Evolutionary conservation across 2,113 vertebrate genomes (phyloP).

Genomic region (Aspiorhynchus laticeps): DNA sequence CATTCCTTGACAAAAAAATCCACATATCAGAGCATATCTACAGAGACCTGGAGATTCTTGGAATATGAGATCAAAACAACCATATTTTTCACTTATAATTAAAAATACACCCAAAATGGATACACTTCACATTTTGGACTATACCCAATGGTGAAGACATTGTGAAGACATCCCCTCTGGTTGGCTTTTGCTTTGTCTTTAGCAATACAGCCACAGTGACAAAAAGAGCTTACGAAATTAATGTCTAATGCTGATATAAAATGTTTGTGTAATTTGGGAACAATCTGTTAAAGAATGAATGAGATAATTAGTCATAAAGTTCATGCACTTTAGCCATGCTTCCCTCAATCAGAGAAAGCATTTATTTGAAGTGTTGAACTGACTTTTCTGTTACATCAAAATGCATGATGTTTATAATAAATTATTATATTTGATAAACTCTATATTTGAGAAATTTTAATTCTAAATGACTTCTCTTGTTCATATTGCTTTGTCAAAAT

Average conservation of each 20-base stretch:
- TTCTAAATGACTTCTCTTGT: background rate
- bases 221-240: constrained; percentile 17
- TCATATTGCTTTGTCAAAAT: background rate
- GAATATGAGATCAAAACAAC: constrained; percentile 61
- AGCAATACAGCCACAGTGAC: constrained; percentile 19
- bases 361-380: background rate
- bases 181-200: constrained; percentile 31
- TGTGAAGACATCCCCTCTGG: constrained; percentile 30
- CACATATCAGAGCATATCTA: constrained; percentile 68
- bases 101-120: constrained; percentile 44
- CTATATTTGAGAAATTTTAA: background rate
- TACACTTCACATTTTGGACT: constrained; percentile 50
- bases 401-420: background rate
- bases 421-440: background rate
- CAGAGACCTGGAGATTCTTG: constrained; percentile 64
- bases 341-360: constrained; percentile 12
- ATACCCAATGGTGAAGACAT: constrained; percentile 12
- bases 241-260: constrained; percentile 26
- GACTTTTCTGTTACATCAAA: background rate
- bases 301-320: constrained; percentile 10
- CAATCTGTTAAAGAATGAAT: constrained; percentile 11
- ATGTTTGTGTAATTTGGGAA: constrained; percentile 11
- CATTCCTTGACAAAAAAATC: constrained; percentile 73
- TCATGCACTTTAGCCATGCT: constrained; percentile 14
- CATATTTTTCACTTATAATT: constrained; percentile 51